A percentile compares a stretch with the other conserved stretches of the same genome.
phyloP scores from a whole-genome alignment of 1,140 invertebrate genomes.

The Macrobrachium rosenbergii region DNA sequence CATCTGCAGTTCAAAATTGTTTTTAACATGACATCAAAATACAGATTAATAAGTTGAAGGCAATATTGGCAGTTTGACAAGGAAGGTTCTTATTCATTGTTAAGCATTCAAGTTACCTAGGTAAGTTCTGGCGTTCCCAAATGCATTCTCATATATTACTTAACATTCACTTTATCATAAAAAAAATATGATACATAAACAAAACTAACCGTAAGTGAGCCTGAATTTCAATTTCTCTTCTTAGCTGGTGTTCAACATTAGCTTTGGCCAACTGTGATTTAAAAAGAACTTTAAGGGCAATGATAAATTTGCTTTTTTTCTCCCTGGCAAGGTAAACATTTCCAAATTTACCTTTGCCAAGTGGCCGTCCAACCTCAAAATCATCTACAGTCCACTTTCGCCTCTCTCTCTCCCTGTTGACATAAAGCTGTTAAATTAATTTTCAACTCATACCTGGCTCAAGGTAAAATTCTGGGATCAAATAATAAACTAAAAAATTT shows the following conservation, averaged over 20 bases:
- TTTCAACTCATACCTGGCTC: no score
- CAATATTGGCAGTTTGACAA: no score
- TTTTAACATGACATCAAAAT: no score
- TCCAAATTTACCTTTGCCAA: conserved; percentile 97
- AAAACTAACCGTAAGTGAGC: conserved; percentile 79
- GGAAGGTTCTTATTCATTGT: no score
- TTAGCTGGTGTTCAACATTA: conserved; percentile 93
- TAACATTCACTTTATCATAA: no score
- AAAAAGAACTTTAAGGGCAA: conserved; percentile 97
- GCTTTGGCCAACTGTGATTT: conserved; percentile 91
- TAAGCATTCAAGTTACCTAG: no score
- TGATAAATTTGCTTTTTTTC: conserved; percentile 90
- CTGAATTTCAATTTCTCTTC: conserved; percentile 94
- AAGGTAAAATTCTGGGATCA: neutral
- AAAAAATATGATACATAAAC: no score
- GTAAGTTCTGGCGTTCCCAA: no score
- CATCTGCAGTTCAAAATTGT: no score
- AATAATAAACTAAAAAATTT: neutral
- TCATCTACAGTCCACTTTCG: conserved; percentile 83
- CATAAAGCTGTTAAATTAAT: neutral
- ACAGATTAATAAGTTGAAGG: no score
- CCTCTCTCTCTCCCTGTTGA: neutral
- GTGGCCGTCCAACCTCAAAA: conserved; percentile 94
- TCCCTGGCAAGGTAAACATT: conserved; percentile 97
- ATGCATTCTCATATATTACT: no score